Evolutionary conservation across 2,113 vertebrate species (phyloP), one percentile per base, ranked within the genome.

Genomic region (Podarcis raffonei): DNA sequence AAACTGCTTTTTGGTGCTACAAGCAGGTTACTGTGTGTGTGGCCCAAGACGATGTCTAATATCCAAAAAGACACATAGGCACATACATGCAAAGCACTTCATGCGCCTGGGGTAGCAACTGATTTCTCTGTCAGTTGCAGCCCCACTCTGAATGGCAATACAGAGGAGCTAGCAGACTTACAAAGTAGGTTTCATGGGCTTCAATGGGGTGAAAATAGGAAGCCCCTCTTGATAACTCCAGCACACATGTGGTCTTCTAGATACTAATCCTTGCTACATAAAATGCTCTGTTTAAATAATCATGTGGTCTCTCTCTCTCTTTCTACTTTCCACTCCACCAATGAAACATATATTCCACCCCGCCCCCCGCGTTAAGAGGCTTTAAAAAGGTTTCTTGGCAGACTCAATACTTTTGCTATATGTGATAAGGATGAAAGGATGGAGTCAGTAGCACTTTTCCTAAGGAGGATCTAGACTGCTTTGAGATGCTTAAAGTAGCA

Each of bases 401-500:
- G 72, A 18, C 37, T 30, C 37, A 22, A 22, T 78, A 78, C 37
- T 86, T 68, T 74, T 75, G 48, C n/a, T 85, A 15, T 35, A 48
- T 77, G 30, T 30, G 25, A 77, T 78, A 27, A 66, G 59, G 59
- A 22, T 78, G 59, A 86, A 66, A 78, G 75, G 74, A 86, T 78
- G 59, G 74, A 86, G 65, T 86, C 59, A 68, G 27, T 78, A 37
- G 74, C 75, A 86, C 37, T 86, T 86, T 86, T n/a, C 75, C 85
- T 78, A 86, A 68, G 37, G 59, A 86, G 75, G 74, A 86, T 77
- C 65, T 68, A 78, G 85, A 35, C 69, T 53, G n/a, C 72, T 83
- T 77, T 77, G 35, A 76, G 71, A 76, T 83, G 59, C 71, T 83
- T 76, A 83, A 83, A 83, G 18, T 68, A 78, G 87, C 32, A 57